Conservation (phyloP, 37 sponge, comb jelly and placozoan species). For the Axinella damicornis region DNA sequence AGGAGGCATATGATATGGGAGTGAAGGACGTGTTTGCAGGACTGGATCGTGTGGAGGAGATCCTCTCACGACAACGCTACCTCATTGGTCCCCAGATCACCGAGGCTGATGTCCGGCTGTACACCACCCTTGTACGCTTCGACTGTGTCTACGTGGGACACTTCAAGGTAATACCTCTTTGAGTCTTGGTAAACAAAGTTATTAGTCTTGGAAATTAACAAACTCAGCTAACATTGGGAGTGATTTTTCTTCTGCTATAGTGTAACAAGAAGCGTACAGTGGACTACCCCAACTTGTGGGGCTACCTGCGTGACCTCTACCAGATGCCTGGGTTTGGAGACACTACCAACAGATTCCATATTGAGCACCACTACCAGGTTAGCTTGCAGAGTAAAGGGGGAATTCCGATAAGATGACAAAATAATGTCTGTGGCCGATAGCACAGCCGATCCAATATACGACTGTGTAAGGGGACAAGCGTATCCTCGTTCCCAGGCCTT, state of each 20-base stretch:
- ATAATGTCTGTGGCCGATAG: no score
- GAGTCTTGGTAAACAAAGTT: no score
- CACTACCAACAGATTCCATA: constrained; percentile 81
- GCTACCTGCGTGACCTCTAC: constrained; percentile 90
- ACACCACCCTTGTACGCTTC: constrained; percentile 90
- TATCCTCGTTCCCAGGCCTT: no score
- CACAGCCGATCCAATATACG: no score
- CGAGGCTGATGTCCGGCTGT: constrained; percentile 95
- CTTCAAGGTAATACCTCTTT: constrained; percentile 89
- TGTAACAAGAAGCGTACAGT: constrained; percentile 90
- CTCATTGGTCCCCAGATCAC: constrained; percentile 84
- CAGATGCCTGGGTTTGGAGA: constrained; percentile 83
- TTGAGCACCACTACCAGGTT: constrained; percentile 89
- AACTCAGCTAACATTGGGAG: no score
- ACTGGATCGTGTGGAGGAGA: constrained; percentile 85
- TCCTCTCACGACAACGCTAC: constrained; percentile 90
- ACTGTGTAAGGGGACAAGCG: no score
- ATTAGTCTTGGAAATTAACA: no score
- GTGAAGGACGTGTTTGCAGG: constrained; percentile 87
- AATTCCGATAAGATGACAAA: no score
- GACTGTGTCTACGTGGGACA: constrained; percentile 92
- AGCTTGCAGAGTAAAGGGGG: background rate
- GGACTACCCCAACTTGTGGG: constrained; percentile 94
- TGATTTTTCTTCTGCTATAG: no score
- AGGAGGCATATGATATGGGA: constrained; percentile 84